Base-by-base conservation (phyloP, 2,113 vertebrate genomes). In the Corythornis vintsioides region DNA sequence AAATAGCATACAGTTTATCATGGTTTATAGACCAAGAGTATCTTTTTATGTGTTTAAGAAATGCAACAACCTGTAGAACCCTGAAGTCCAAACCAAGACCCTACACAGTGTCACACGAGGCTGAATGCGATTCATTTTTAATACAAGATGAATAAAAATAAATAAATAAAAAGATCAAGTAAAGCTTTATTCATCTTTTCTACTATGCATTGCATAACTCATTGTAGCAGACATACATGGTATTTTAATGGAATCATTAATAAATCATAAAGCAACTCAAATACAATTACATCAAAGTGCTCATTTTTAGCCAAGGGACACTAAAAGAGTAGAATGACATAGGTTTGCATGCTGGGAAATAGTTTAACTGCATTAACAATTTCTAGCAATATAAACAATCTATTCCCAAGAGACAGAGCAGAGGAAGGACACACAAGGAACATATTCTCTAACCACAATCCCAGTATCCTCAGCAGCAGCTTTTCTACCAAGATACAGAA, bases 231-330 rank as follows among this genome's bases (percentile, higher is more conserved):
- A 94, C 80, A 69, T 97, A 93, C 89, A 96, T 93, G 88, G 73
- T 90, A 89, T 97, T 98, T 98, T 98, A 98, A 98, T 97, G 97
- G 95, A 97, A 89, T 93, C 96, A 98, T 99, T 97, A 98, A 98
- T 98, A 98, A 98, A 98, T 98, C 81, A 98, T 98, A 96, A 97
- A 84, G 94, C 96, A 97, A 95, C 96, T 98, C 98, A 97, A 97
- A 98, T 96, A 96, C 89, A 96, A 98, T 98, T 97, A 98, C 96
- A 98, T 98, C 97, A 98, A 97, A 98, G 96, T 75, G 38, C 96
- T 97, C 96, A 96, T 94, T 97, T 97, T 94, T 93, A 98, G 97
- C 97, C 88, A 93, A 80, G 94, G 94, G 93, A 96, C 86, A 89
- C 89, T 93, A 96, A 94, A 93, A 94, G 77, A 95, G 96, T 95